Evolutionary conservation across 1,140 invertebrate genomes (phyloP).

Genomic region (Aphidius gifuensis): DNA sequence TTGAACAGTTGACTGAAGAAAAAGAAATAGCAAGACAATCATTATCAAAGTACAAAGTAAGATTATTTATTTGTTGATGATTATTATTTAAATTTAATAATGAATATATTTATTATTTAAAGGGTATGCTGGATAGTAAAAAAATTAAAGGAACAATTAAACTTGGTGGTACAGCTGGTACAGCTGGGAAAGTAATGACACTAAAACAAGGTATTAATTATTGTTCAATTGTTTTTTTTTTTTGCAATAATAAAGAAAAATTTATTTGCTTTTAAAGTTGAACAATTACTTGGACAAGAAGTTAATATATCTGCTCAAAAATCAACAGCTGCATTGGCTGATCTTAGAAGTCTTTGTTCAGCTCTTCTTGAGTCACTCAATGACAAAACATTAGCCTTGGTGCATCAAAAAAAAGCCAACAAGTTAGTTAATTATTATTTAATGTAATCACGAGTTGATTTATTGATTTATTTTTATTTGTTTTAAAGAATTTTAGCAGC

Average conservation of each 20-base stretch:
- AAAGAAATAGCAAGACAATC: conserved; percentile 70
- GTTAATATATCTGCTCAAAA: conserved; percentile 63
- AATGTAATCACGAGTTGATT: conserved; percentile 1
- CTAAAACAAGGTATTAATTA: conserved; percentile 59
- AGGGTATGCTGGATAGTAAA: conserved; percentile 63
- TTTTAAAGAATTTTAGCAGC: conserved; percentile 57
- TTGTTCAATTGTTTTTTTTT: too few species aligned
- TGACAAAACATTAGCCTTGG: conserved; percentile 78
- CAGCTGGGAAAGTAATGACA: conserved; percentile 58
- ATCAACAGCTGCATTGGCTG: conserved; percentile 68
- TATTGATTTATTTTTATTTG: conserved; percentile 3
- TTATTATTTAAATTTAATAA: conserved; percentile 13
- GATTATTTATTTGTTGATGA: conserved; percentile 8
- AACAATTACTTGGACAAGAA: conserved; percentile 64
- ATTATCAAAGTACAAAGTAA: conserved; percentile 72
- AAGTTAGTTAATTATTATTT: conserved; percentile 51
- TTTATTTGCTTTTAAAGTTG: conserved; percentile 55
- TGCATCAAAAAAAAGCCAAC: conserved; percentile 82
- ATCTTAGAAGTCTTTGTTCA: conserved; percentile 72
- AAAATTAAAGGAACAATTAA: conserved; percentile 62
- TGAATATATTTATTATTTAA: conserved; percentile 19
- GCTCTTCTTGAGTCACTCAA: conserved; percentile 78
- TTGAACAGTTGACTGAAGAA: conserved; percentile 77
- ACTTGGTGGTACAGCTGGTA: conserved; percentile 44
- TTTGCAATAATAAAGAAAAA: too few species aligned